Conservation (phyloP, 2,797 vertebrate species). For the Hoplostethus mediterraneus region DNA sequence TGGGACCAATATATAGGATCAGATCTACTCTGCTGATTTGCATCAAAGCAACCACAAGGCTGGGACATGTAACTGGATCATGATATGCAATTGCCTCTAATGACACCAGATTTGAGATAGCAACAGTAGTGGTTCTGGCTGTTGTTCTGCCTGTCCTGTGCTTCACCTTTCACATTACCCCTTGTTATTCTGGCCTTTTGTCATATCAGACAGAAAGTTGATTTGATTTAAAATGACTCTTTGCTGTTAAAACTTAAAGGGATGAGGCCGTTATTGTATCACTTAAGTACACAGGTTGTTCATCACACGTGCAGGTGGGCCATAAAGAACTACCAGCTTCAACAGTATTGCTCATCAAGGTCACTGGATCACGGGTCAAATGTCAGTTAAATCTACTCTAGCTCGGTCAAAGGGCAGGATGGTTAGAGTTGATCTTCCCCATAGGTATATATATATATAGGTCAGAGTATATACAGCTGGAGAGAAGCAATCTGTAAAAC, state of each 20-base stretch:
- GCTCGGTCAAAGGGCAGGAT: conserved; percentile 1
- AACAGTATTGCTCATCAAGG: conserved; percentile 6
- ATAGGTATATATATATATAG: neutral
- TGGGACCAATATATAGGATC: conserved; percentile 63
- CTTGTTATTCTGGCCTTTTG: neutral
- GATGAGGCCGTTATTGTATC: neutral
- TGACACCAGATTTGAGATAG: conserved; percentile 51
- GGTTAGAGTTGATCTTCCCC: neutral
- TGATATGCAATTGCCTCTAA: conserved; percentile 53
- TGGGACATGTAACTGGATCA: conserved; percentile 51
- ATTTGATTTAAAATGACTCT: neutral
- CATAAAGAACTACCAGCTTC: neutral
- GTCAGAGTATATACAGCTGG: neutral
- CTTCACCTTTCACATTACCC: neutral
- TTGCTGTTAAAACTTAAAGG: neutral
- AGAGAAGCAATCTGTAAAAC: conserved; percentile 1
- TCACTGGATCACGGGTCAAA: conserved; percentile 12
- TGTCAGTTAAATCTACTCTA: conserved; percentile 11
- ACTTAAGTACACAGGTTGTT: neutral
- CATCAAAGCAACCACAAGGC: conserved; percentile 55
- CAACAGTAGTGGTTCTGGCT: neutral
- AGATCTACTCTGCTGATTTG: conserved; percentile 54
- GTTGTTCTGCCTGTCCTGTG: neutral
- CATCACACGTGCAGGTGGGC: neutral
- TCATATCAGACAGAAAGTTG: neutral